These are phyloP conservation scores for Atethmia centrago DNA, from an alignment of 2,888 invertebrate genomes.

Conservation along the genomic window DNA sequence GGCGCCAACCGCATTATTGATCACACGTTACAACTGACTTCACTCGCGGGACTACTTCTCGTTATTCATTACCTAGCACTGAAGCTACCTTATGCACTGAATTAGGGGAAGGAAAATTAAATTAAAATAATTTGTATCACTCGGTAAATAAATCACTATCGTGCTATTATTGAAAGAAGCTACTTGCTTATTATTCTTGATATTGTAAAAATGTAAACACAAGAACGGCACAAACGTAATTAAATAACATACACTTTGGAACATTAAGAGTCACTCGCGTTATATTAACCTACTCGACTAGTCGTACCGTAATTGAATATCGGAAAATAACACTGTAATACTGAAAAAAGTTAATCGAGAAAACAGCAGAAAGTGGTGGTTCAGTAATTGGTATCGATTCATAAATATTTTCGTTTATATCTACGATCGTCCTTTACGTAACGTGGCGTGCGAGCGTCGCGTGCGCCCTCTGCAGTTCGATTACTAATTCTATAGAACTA, in stretches of 20 bases:
- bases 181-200: background rate
- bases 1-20: constrained; percentile 48
- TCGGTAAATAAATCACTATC: constrained; percentile 28
- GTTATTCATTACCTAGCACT: constrained; percentile 14
- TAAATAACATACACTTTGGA: constrained; percentile 46
- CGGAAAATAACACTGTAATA: constrained; percentile 40
- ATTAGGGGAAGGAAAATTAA: constrained; percentile 21
- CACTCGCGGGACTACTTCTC: constrained; percentile 21
- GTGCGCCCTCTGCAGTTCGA: constrained; percentile 64
- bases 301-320: constrained; percentile 43
- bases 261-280: constrained; percentile 26
- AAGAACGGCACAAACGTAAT: constrained; percentile 11
- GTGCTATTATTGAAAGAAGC: constrained; percentile 3
- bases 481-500: constrained; percentile 61
- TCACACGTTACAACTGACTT: constrained; percentile 32
- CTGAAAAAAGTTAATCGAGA: constrained; percentile 47
- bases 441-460: constrained; percentile 65
- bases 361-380: constrained; percentile 39
- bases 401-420: constrained; percentile 58
- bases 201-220: constrained; percentile 17
- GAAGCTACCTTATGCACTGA: background rate
- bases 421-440: constrained; percentile 65
- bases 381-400: constrained; percentile 53
- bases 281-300: constrained; percentile 22
- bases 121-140: constrained; percentile 26